These are phyloP conservation scores for Apaloderma vittatum DNA, from an alignment of 2,113 vertebrate species.

Conservation along the genomic window DNA sequence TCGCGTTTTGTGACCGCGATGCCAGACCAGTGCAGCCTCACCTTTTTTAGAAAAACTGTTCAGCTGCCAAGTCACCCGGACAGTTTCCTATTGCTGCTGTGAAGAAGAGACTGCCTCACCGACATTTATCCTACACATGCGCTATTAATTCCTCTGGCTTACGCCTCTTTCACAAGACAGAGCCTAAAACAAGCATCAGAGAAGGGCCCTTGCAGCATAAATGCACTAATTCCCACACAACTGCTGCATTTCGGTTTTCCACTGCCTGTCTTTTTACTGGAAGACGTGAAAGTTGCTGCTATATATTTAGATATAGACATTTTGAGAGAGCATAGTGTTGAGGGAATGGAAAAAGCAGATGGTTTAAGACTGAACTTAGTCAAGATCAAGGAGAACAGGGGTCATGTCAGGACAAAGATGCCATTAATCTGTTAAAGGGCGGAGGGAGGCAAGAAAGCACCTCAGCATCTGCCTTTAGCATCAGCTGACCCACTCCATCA, in stretches of 20 bases:
- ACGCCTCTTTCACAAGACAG: background rate
- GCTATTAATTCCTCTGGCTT: background rate
- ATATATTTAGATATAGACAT: background rate
- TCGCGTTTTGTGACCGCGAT: background rate
- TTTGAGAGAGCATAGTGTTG: background rate
- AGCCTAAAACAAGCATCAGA: background rate
- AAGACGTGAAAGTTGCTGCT: background rate
- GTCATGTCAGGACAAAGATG: constrained; percentile 29
- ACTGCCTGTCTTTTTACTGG: background rate
- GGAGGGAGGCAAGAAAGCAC: constrained; percentile 25
- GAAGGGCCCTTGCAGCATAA: background rate
- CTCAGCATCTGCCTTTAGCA: constrained; percentile 20
- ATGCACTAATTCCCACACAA: background rate
- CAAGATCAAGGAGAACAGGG: constrained; percentile 17
- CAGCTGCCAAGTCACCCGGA: too few relatives aligned
- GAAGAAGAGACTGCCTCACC: background rate
- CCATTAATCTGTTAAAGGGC: background rate
- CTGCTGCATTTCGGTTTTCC: background rate
- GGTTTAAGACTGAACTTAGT: background rate
- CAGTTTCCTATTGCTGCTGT: background rate
- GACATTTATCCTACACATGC: background rate
- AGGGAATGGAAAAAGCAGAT: constrained; percentile 21
- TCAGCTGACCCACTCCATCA: background rate
- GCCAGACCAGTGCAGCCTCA: background rate
- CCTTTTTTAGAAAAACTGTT: background rate